phyloP scores from a whole-genome alignment of 2,888 invertebrate species.

The Limnephilus rhombicus region DNA sequence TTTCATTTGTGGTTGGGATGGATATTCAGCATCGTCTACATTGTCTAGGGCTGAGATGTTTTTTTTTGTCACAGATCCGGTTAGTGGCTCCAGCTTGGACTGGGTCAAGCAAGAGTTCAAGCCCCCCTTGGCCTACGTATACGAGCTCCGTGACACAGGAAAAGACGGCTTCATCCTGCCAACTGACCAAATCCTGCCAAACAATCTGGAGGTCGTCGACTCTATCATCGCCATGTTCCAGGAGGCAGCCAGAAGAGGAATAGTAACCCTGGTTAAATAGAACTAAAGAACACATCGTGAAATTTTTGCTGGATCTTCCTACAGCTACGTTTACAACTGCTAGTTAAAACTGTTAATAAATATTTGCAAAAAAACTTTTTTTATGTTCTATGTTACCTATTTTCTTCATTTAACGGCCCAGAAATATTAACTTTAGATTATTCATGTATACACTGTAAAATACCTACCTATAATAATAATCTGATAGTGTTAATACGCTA shows the following conservation, averaged over 20 bases:
- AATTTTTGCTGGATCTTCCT: not conserved
- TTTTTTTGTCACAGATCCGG: conserved; percentile 68
- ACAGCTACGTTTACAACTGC: not conserved
- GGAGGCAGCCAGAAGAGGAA: conserved; percentile 70
- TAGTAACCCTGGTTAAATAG: conserved; percentile 68
- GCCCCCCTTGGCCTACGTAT: conserved; percentile 71
- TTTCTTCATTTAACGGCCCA: not conserved
- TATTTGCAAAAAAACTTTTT: not conserved
- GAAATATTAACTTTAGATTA: too few relatives aligned
- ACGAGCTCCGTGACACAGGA: conserved; percentile 81
- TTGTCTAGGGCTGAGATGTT: not conserved
- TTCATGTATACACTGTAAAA: too few relatives aligned
- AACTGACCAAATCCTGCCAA: conserved; percentile 79
- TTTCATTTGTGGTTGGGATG: too few relatives aligned
- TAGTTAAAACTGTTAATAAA: not conserved
- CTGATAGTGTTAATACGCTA: too few relatives aligned
- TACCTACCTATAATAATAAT: too few relatives aligned
- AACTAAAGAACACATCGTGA: not conserved
- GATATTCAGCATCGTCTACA: too few relatives aligned
- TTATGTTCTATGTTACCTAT: not conserved
- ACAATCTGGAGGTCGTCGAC: conserved; percentile 78
- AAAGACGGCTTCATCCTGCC: conserved; percentile 84
- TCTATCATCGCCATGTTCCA: conserved; percentile 76
- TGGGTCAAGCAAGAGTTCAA: conserved; percentile 72
- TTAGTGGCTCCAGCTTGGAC: conserved; percentile 70